A percentile compares a stretch with the other conserved stretches of the same genome.
phyloP scores from a whole-genome alignment of 2,113 vertebrate genomes.

The Odocoileus virginianus region DNA sequence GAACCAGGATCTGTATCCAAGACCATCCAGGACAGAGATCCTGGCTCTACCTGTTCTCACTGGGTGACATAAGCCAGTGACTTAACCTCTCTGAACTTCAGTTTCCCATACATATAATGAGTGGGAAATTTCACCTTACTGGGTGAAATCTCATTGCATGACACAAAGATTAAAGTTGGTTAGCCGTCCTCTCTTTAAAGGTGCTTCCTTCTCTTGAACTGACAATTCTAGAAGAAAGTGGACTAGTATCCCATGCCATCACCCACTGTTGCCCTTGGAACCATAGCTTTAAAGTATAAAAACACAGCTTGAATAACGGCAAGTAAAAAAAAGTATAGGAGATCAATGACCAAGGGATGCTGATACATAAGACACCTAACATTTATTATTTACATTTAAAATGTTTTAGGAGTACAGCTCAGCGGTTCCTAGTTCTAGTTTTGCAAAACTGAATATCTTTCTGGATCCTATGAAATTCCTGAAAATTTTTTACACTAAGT shows the following conservation, averaged over 20 bases:
- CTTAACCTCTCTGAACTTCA: background rate
- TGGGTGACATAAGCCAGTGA: background rate
- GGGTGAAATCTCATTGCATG: background rate
- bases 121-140: background rate
- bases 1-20: background rate
- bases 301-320: background rate
- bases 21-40: background rate
- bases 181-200: background rate
- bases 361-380: background rate
- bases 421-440: background rate
- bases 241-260: background rate
- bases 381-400: constrained; percentile 6
- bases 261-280: background rate
- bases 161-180: background rate
- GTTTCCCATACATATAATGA: background rate
- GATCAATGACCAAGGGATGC: background rate
- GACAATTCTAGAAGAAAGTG: background rate
- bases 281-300: background rate
- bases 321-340: background rate
- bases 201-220: background rate
- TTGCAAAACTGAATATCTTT: background rate
- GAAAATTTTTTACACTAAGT: background rate
- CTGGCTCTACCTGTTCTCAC: background rate
- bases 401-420: background rate
- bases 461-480: background rate